phyloP scores from a whole-genome alignment of 2,888 invertebrate species.

The Nephrotoma flavescens region DNA sequence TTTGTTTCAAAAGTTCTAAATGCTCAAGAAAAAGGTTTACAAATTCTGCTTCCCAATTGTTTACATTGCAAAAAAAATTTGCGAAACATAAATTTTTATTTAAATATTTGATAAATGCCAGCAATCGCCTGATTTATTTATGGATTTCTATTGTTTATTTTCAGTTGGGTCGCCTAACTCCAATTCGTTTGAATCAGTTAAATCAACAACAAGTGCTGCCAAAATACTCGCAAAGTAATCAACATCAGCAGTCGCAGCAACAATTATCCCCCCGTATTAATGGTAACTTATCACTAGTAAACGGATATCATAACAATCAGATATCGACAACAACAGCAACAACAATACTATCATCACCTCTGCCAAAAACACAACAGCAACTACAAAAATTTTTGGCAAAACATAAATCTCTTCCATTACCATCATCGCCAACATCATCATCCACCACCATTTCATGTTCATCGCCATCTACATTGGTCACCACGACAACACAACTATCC shows the following conservation, averaged over 20 bases:
- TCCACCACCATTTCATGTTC: background rate
- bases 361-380: background rate
- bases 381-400: background rate
- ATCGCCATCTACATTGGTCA: background rate
- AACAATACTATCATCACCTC: background rate
- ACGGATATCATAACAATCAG: background rate
- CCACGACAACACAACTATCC: background rate
- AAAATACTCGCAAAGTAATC: background rate
- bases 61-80: background rate
- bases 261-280: background rate
- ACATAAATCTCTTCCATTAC: background rate
- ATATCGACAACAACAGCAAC: background rate
- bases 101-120: background rate
- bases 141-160: background rate
- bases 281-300: background rate
- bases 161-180: slow-evolving; percentile 12
- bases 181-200: slow-evolving; percentile 7
- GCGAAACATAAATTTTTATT: background rate
- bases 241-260: slow-evolving; percentile 17
- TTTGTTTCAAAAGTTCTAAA: too few species aligned
- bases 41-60: background rate
- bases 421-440: background rate
- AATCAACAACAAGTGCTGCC: background rate
- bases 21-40: background rate
- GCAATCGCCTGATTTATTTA: background rate